A percentile compares a stretch with the other conserved stretches of the same genome.
Evolutionary conservation across 2,797 vertebrate species (phyloP).

Genomic region (Falco rusticolus): DNA sequence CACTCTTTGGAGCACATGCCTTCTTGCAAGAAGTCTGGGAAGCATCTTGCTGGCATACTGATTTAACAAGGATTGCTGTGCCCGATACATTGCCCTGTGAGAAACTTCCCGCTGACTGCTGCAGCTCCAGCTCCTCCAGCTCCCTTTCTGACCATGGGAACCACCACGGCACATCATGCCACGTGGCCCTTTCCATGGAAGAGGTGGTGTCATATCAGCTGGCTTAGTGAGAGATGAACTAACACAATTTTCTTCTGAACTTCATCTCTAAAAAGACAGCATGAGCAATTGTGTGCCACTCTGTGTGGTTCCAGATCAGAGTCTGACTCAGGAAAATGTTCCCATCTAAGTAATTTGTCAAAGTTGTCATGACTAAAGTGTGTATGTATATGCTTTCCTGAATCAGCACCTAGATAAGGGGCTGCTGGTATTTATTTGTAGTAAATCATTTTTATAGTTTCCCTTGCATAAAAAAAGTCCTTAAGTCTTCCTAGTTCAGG

Average conservation of each 20-base stretch:
- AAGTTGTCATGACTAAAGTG: neutral
- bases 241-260: neutral
- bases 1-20: neutral
- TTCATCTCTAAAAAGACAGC: neutral
- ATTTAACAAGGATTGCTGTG: rapidly evolving
- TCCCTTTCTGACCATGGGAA: neutral
- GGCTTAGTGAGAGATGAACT: neutral
- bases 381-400: neutral
- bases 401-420: conserved; percentile 13
- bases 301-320: neutral
- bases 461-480: neutral
- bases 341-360: neutral
- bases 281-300: neutral
- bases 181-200: neutral
- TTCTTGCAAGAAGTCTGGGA: neutral
- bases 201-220: neutral
- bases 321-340: neutral
- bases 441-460: neutral
- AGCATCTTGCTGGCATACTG: neutral
- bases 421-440: neutral
- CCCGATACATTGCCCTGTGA: neutral
- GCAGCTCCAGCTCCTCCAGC: neutral
- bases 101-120: neutral
- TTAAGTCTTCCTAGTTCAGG: neutral
- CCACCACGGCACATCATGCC: neutral